Conservation (phyloP, 2,113 vertebrate genomes). For the Eurypyga helias region DNA sequence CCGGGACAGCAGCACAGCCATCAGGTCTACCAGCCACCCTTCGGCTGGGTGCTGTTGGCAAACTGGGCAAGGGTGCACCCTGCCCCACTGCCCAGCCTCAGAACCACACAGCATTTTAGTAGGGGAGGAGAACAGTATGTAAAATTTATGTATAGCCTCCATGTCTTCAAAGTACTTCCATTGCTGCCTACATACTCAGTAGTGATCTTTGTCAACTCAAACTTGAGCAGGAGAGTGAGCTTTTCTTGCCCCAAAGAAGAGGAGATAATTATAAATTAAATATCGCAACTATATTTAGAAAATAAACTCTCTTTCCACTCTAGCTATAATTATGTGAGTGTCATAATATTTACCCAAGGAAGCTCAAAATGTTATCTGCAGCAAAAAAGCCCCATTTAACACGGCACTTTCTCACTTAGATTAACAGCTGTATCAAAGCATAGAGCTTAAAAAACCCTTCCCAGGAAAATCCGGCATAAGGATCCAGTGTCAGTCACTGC, state of each 20-base stretch:
- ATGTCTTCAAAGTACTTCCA: background rate
- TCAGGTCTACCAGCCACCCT: background rate
- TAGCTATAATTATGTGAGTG: background rate
- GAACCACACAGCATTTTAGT: background rate
- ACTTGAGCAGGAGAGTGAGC: background rate
- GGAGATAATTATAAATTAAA: conserved; percentile 11
- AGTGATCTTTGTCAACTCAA: background rate
- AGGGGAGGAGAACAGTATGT: background rate
- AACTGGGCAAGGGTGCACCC: background rate
- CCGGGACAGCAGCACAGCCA: background rate
- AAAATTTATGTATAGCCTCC: background rate
- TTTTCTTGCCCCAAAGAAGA: conserved; percentile 28
- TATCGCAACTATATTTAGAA: conserved; percentile 30
- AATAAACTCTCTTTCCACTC: background rate
- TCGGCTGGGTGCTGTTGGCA: background rate
- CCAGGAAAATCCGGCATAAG: background rate
- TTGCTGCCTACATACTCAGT: background rate
- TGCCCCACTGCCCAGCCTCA: background rate
- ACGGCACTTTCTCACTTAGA: background rate
- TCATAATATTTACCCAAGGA: conserved; percentile 27
- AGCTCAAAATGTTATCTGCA: background rate
- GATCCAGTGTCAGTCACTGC: background rate
- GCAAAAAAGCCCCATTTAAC: background rate
- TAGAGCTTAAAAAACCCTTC: background rate
- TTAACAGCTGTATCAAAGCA: background rate